These are phyloP conservation scores for Drosophila arawakana DNA, from an alignment of 1,140 invertebrate genomes.

Conservation along the genomic window DNA sequence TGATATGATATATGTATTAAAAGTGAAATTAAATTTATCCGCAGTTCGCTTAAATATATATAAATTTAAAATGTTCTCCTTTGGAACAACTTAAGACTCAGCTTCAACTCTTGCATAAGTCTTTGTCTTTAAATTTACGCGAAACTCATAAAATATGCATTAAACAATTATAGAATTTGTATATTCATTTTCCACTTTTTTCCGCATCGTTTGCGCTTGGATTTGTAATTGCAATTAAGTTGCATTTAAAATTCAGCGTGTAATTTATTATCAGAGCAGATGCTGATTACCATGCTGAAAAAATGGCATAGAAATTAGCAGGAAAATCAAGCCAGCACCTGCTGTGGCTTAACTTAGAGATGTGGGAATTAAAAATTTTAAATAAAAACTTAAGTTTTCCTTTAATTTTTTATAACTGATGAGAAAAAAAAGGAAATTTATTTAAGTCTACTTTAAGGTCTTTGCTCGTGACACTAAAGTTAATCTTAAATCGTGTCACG, in stretches of 20 bases:
- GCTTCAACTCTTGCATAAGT: background rate
- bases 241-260: slow-evolving; percentile 45
- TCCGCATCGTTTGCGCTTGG: background rate
- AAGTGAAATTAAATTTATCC: no score
- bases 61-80: no score
- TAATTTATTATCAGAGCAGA: slow-evolving; percentile 40
- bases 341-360: background rate
- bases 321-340: slow-evolving; percentile 20
- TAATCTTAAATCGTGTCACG: background rate
- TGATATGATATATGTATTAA: no score
- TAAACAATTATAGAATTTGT: slow-evolving; percentile 28
- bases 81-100: no score
- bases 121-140: background rate
- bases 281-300: slow-evolving; percentile 39
- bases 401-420: background rate
- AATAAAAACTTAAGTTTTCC: background rate
- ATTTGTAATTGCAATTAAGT: slow-evolving; percentile 43
- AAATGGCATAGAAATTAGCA: slow-evolving; percentile 36
- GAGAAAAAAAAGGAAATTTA: no score
- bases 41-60: no score
- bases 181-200: slow-evolving; percentile 6
- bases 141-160: slow-evolving; percentile 44
- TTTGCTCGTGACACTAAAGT: background rate
- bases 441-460: background rate
- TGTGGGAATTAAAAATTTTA: background rate